A percentile compares a stretch with the other conserved stretches of the same genome.
phyloP scores from a whole-genome alignment of 2,888 invertebrate species.

The Habroteleia sp. region DNA sequence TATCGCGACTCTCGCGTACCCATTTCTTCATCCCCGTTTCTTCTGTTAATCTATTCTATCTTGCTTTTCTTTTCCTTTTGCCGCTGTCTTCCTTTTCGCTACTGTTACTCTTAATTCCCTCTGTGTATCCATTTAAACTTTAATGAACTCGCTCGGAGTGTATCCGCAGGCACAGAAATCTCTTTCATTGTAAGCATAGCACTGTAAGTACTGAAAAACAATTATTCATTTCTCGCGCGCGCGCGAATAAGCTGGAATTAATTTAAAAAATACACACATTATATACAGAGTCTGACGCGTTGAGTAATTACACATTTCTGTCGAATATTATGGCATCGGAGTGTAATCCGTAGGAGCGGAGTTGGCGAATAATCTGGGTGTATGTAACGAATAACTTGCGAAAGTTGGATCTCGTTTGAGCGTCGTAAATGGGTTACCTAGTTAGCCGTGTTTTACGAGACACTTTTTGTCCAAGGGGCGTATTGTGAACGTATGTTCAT shows the following conservation, averaged over 20 bases:
- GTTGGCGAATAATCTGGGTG: conserved; percentile 6
- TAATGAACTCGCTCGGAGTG: conserved; percentile 48
- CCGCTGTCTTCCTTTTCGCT: conserved; percentile 20
- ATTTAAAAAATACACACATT: conserved; percentile 25
- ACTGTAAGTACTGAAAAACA: conserved; percentile 48
- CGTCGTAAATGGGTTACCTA: conserved; percentile 22
- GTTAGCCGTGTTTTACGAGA: conserved; percentile 18
- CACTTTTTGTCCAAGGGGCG: conserved; percentile 3
- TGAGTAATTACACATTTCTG: conserved; percentile 11
- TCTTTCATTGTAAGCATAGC: conserved; percentile 40
- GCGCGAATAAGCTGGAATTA: conserved; percentile 34
- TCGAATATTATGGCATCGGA: not conserved
- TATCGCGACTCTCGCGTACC: conserved; percentile 3
- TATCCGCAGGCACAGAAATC: conserved; percentile 49
- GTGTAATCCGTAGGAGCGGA: not conserved
- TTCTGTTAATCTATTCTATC: conserved; percentile 43
- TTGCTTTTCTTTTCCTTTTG: conserved; percentile 25
- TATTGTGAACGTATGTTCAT: conserved; percentile 9
- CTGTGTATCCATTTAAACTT: conserved; percentile 56
- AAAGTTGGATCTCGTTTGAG: conserved; percentile 15
- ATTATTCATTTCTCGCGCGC: conserved; percentile 49
- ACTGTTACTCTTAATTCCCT: conserved; percentile 43
- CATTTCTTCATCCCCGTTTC: conserved; percentile 28
- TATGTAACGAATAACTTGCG: conserved; percentile 15
- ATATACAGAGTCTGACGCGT: not conserved